Evolutionary conservation across 2,888 invertebrate genomes (phyloP).

Genomic region (Myathropa florea): DNA sequence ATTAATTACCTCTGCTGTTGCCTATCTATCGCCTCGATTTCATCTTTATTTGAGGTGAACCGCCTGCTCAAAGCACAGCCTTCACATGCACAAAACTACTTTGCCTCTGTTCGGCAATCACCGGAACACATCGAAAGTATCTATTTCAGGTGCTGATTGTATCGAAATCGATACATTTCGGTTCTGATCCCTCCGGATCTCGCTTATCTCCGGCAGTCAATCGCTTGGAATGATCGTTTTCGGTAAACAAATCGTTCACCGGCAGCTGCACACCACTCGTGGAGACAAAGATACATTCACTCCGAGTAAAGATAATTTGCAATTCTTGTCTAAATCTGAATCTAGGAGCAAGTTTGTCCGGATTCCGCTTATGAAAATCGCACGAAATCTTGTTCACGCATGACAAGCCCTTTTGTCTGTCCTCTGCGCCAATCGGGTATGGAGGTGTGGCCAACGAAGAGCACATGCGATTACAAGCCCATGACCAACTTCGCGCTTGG

Average conservation of each 20-base stretch:
- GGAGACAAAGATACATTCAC: not conserved
- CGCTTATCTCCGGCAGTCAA: constrained; percentile 25
- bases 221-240: constrained; percentile 62
- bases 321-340: not conserved
- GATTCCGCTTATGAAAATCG: not conserved
- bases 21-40: not conserved
- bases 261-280: not conserved
- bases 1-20: not conserved
- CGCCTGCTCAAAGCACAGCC: not conserved
- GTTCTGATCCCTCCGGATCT: not conserved
- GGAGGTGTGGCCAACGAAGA: constrained; percentile 38
- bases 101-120: not conserved
- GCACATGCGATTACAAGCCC: no score
- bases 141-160: constrained; percentile 40
- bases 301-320: not conserved
- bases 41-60: not conserved
- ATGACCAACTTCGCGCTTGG: not conserved
- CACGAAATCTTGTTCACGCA: constrained; percentile 20
- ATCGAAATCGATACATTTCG: constrained; percentile 58
- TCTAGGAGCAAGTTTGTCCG: not conserved
- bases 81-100: no score
- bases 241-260: not conserved
- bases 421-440: constrained; percentile 15
- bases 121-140: constrained; percentile 17
- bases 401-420: constrained; percentile 5